Base-by-base conservation (phyloP, 2,888 invertebrate genomes). In the Tipula helvola region DNA sequence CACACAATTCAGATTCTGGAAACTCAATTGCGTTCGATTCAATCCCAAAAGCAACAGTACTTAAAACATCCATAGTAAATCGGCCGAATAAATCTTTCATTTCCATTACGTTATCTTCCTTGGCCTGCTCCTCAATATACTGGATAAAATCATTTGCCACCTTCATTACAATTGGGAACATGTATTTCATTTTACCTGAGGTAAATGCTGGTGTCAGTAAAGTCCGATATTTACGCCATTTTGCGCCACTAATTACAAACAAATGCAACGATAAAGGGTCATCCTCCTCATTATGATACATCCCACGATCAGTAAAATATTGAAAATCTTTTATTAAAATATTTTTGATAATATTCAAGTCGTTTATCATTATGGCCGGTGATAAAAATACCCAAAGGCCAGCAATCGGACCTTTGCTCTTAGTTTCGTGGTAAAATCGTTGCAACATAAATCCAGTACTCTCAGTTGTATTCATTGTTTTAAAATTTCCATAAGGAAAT, bases 41-140 rank as follows among this genome's bases (percentile, higher is more conserved):
- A 3, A 91, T 88, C 1, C 91, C 91, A 88, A 91, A 91, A 4
- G 90, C 90, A 88, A 90, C 90, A 0, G 89, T 89, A 28, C 91
- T 87, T 28, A 88, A 87, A 3, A 88, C 88, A 86, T 88, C 88
- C 2, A 87, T 88, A n/a, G 88, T 88, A 85, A 87, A 88, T 41
- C 88, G 39, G 1, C 87, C 86, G 28, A 88, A 85, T 47, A 88
- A 83, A 18, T 88, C 88, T 87, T 88, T 88, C 28, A 88, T 86
- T 84, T 89, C 88, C 28, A 88, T 87, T 16, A 86, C 87, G 16
- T 85, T 71, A 8, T 44, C 87, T 1, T 42, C 83, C 4, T 86
- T 39, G 12, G 12, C 57, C 10, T 85, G 12, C 10, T 42, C 83
- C 2, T 42, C 47, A 1, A 88, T 85, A 42, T 85, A 86, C 3